Conservation (phyloP, 2,113 vertebrate species). For the Castor canadensis region DNA sequence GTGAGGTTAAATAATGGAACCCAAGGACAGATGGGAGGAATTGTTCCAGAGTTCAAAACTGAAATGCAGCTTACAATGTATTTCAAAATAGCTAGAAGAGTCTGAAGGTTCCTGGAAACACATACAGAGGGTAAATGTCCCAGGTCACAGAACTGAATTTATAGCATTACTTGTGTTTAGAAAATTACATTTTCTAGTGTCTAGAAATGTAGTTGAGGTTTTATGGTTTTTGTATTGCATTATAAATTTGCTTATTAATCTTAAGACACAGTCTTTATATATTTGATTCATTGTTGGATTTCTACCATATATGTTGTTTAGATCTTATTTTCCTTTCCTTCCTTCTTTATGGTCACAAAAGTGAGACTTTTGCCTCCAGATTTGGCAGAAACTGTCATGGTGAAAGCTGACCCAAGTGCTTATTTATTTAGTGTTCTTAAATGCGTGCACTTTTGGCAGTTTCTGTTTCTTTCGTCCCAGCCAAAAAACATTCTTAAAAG, state of each 20-base stretch:
- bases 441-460: background rate
- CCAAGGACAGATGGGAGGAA: background rate
- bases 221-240: background rate
- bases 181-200: background rate
- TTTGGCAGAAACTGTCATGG: background rate
- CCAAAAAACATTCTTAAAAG: background rate
- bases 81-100: no score
- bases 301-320: background rate
- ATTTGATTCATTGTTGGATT: background rate
- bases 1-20: background rate
- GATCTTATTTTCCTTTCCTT: background rate
- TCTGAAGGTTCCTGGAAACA: background rate
- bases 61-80: background rate
- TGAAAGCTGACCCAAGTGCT: background rate
- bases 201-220: background rate
- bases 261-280: background rate
- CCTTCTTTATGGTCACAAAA: background rate
- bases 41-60: background rate
- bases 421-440: background rate
- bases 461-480: background rate
- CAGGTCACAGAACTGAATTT: background rate
- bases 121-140: background rate
- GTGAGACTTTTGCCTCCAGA: background rate
- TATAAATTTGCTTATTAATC: background rate
- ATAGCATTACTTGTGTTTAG: background rate